Base-by-base conservation (phyloP, 2,888 invertebrate species). In the Diachrysia chrysitis region DNA sequence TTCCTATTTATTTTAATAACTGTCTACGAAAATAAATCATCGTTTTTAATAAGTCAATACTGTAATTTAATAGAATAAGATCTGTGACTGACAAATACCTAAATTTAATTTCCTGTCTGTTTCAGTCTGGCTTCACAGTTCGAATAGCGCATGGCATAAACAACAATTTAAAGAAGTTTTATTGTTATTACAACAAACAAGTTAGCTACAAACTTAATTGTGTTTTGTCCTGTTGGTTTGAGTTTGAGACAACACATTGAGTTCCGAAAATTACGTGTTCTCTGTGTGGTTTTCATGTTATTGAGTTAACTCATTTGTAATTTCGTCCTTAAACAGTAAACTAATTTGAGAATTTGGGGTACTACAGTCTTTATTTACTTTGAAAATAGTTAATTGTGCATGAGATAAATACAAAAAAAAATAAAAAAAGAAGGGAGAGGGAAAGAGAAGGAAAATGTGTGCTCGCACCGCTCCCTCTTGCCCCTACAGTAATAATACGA, bases 151-250 rank as follows among this genome's bases (percentile, higher is more conserved):
- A 25, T 63, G 19, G 9, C 29, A 61, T 58, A 56, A 64, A 42
- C 55, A 69, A 64, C 58, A 74, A 54, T 74, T 73, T 63, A 64
- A 58, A 69, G 48, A 75, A 64, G 64, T 75, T 75, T 62, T 62
- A 58, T 69, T 78, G 63, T 73, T 64, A 59, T 69, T 63, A 63
- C 46, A 23, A 58, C 46, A 68, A 78, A 74, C 46, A 63, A 73
- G 25, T 51, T n/a, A 9, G 10, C 19, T 51, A 51, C 35, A 29
- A 48, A 68, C 58, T 73, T 74, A 73, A 74, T 73, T 74, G 69
- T 73, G 63, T 78, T 78, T 68, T 56, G 67, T 68, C 53, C 70
- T 69, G 61, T 42, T 42, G 69, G 74, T 59, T 42, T 37, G 7
- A 14, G 37, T 69, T 58, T 17, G 35, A 62, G 32, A 59, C 61